Evolutionary conservation across 2,113 vertebrate genomes (phyloP).

Genomic region (Podocnemis expansa): DNA sequence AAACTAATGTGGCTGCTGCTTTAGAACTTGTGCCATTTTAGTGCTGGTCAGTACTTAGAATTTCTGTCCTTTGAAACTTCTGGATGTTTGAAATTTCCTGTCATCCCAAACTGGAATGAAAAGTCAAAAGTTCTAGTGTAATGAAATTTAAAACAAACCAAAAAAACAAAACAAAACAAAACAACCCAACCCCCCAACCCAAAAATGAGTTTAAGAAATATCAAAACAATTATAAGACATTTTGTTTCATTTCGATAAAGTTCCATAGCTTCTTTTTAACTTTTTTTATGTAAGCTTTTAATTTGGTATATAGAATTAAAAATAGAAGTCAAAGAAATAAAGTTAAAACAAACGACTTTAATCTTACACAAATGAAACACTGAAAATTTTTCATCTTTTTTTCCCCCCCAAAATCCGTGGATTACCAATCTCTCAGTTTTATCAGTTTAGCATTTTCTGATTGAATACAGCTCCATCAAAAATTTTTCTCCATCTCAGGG

Average conservation of each 20-base stretch:
- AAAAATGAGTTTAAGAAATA: background rate
- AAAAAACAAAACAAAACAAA: no score
- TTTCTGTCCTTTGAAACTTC: background rate
- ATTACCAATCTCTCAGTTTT: background rate
- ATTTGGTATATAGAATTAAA: background rate
- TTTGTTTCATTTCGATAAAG: background rate
- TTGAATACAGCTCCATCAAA: background rate
- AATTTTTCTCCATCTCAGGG: background rate
- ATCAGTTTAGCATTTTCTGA: background rate
- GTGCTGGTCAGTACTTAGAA: background rate
- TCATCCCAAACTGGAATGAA: background rate
- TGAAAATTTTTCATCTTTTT: background rate
- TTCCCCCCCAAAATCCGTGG: background rate
- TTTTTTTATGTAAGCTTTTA: background rate
- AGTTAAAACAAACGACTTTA: background rate
- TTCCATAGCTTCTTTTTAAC: background rate
- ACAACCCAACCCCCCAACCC: no score
- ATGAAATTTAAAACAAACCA: background rate
- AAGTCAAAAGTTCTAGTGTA: background rate
- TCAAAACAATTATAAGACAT: background rate
- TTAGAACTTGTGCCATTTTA: background rate
- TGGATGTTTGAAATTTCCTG: rapidly evolving
- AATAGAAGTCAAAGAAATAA: background rate
- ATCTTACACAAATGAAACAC: background rate
- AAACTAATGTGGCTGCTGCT: no score